These are phyloP conservation scores for Andrena minutula DNA, from an alignment of 2,888 invertebrate species.

Conservation along the genomic window DNA sequence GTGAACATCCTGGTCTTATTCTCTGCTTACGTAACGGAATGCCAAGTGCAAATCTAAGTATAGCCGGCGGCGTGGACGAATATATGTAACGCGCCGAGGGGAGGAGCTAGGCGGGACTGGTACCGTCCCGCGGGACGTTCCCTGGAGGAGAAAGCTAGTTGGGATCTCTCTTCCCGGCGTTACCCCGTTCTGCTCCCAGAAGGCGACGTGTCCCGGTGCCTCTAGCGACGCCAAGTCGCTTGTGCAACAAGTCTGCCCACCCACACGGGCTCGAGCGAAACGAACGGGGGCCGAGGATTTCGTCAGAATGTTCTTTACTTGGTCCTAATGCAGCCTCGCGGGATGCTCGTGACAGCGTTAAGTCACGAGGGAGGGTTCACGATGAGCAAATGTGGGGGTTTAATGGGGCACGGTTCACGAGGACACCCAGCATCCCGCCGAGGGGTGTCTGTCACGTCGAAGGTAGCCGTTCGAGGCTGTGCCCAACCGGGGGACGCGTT, in stretches of 20 bases:
- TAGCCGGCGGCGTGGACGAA: conserved; percentile 64
- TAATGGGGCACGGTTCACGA: neutral
- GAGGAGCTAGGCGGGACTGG: conserved; percentile 14
- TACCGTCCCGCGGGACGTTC: conserved; percentile 9
- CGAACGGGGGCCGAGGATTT: conserved; percentile 24
- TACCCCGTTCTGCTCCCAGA: neutral
- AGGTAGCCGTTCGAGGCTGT: neutral
- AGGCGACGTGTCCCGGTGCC: conserved; percentile 17
- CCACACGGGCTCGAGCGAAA: conserved; percentile 33
- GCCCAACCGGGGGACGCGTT: neutral
- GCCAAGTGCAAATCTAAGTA: conserved; percentile 75
- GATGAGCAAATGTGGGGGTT: neutral
- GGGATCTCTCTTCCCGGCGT: neutral
- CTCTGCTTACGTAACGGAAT: conserved; percentile 71
- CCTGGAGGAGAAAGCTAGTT: conserved; percentile 1
- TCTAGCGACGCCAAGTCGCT: conserved; percentile 46
- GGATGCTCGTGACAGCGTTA: neutral
- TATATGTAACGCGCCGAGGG: conserved; percentile 29
- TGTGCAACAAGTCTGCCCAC: conserved; percentile 61
- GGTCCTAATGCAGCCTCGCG: neutral
- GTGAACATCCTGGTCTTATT: conserved; percentile 40
- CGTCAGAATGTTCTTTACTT: conserved; percentile 31
- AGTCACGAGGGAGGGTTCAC: neutral
- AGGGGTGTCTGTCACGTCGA: neutral
- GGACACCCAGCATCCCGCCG: neutral